phyloP scores from a whole-genome alignment of 2,797 vertebrate species.

The Mallotus villosus region DNA sequence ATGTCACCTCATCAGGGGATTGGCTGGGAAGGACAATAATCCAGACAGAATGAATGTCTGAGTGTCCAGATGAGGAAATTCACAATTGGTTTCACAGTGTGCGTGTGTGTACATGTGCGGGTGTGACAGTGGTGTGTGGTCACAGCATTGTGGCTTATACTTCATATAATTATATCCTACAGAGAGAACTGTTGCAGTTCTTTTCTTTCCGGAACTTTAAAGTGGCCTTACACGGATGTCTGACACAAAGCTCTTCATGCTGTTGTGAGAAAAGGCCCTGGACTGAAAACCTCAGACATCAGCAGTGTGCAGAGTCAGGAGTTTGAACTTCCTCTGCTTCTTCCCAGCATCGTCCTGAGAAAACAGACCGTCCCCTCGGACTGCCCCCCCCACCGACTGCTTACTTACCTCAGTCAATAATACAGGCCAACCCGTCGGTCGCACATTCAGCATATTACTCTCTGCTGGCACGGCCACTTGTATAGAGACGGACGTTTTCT shows the following conservation, averaged over 20 bases:
- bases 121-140: not conserved
- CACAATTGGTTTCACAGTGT: not conserved
- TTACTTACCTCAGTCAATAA: slow-evolving; percentile 6
- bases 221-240: too few species aligned
- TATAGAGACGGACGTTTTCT: slow-evolving; percentile 47
- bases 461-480: not conserved
- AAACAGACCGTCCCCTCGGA: slow-evolving; percentile 6
- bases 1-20: not conserved
- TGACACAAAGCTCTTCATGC: not conserved
- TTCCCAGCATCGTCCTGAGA: not conserved
- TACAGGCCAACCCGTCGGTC: not conserved
- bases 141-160: too few species aligned
- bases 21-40: not conserved
- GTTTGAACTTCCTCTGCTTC: not conserved
- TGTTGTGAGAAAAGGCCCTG: too few species aligned
- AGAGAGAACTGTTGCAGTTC: too few species aligned
- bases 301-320: not conserved
- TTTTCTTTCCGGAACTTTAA: too few species aligned
- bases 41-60: not conserved
- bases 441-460: not conserved
- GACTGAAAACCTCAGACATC: not conserved
- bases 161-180: too few species aligned
- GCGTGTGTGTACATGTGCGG: not conserved
- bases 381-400: not conserved
- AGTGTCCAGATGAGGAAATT: not conserved